Evolutionary conservation across 2,888 invertebrate species (phyloP).

Genomic region (Euzetes globulus): DNA sequence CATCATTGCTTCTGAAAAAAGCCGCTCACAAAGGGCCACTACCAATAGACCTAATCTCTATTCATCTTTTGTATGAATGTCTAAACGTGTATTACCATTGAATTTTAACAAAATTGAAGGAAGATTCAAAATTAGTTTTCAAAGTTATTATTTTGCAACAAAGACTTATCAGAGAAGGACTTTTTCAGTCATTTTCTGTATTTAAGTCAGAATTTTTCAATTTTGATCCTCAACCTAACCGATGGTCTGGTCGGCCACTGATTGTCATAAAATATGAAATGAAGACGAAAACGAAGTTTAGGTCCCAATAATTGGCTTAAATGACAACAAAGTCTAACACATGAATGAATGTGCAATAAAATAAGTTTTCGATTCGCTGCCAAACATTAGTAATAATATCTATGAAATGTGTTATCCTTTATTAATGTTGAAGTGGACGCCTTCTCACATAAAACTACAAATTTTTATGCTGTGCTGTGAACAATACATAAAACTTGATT

Average conservation of each 20-base stretch:
- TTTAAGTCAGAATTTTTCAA: too few species aligned
- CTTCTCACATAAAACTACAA: slow-evolving; percentile 9
- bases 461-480: not conserved
- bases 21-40: not conserved
- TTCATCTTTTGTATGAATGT: not conserved
- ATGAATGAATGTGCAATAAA: not conserved
- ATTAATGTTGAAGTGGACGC: slow-evolving; percentile 25
- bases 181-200: too few species aligned
- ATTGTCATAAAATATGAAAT: not conserved
- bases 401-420: slow-evolving; percentile 21
- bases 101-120: not conserved
- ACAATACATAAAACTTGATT: slow-evolving; percentile 17
- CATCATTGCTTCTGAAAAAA: not conserved
- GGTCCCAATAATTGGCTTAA: not conserved
- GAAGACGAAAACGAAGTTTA: not conserved
- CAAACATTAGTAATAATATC: slow-evolving; percentile 18
- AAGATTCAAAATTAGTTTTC: not conserved
- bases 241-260: too few species aligned
- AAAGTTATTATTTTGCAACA: too few species aligned
- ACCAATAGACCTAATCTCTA: not conserved
- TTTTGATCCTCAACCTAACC: too few species aligned
- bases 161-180: too few species aligned
- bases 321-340: not conserved
- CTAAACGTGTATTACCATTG: not conserved
- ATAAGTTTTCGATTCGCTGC: slow-evolving; percentile 14